Evolutionary conservation across 2,113 vertebrate genomes (phyloP), one percentile per base, ranked within the genome.

Genomic region (Naja naja): DNA sequence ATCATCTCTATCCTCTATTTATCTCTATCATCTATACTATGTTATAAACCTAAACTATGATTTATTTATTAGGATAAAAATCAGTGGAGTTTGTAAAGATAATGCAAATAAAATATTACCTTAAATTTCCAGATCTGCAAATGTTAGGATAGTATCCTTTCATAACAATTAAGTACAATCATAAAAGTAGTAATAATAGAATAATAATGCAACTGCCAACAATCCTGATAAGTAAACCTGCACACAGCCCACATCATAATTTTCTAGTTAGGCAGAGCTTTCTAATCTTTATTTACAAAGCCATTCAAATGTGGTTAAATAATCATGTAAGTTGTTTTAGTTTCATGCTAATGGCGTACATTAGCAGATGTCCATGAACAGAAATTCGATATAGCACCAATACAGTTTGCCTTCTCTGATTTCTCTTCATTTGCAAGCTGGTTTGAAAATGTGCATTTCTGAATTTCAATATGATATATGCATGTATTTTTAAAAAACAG

Each of bases 201-300:
- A 88, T 88, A 53, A 53, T 88, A 88, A 88, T 81, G 22, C 34
- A 81, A 43, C 74, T 22, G 18, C 34, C 74, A 81, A 81, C 74
- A 81, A 39, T 81, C 74, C 74, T 39, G 27, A 9, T 53, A 88
- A 87, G 52, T 88, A 87, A 81, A 4, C 20, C 47, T 34, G 0
- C 22, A 87, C 45, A n/a, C 22, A 90, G 89, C 91, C 30, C 43
- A 89, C 93, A 89, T 16, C 53, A 30, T 90, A 10, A 86, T 94
- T 94, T 0, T 14, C 22, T 23, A 56, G 23, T 5, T 7, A 90
- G 81, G 2, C 25, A 64, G 53, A 60, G 0, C 27, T 95, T 91
- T 56, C 90, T 58, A 92, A 3, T 27, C 64, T 22, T 58, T 30
- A 53, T 39, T 60, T 94, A 64, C 58, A 89, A 92, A 97, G 9